A percentile compares a stretch with the other conserved stretches of the same genome.
Evolutionary conservation across 2,888 invertebrate genomes (phyloP).

Genomic region (Adelognathus sp.): DNA sequence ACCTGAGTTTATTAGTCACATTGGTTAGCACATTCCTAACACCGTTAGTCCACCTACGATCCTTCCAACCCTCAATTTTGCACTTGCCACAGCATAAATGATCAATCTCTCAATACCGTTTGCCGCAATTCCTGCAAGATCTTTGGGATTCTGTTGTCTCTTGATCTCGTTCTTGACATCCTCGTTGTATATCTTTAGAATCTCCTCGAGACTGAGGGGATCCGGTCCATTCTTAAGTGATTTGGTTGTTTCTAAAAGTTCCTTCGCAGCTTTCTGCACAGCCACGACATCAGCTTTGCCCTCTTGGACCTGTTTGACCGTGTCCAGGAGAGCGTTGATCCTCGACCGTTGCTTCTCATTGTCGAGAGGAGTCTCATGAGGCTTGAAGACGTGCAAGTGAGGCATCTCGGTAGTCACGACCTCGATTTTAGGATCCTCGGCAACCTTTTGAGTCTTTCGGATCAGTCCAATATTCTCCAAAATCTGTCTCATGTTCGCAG

Average conservation of each 20-base stretch:
- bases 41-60: conserved; percentile 70
- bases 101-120: conserved; percentile 77
- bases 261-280: conserved; percentile 72
- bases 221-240: conserved; percentile 75
- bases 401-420: conserved; percentile 18
- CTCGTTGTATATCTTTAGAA: conserved; percentile 73
- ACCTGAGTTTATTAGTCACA: conserved; percentile 63
- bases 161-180: conserved; percentile 79
- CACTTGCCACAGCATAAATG: conserved; percentile 69
- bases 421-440: not conserved
- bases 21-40: conserved; percentile 69
- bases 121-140: conserved; percentile 53
- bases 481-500: conserved; percentile 78
- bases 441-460: conserved; percentile 41
- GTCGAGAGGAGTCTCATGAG: conserved; percentile 71
- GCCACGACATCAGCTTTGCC: conserved; percentile 73
- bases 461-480: conserved; percentile 80
- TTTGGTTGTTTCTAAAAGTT: conserved; percentile 72
- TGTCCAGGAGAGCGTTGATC: conserved; percentile 79
- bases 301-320: conserved; percentile 75
- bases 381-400: conserved; percentile 79
- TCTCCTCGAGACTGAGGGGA: conserved; percentile 76
- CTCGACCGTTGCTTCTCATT: conserved; percentile 82
- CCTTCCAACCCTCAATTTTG: conserved; percentile 69
- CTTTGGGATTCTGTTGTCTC: conserved; percentile 69